Conservation (phyloP, 2,797 vertebrate species). For the Gadopsis marmoratus region DNA sequence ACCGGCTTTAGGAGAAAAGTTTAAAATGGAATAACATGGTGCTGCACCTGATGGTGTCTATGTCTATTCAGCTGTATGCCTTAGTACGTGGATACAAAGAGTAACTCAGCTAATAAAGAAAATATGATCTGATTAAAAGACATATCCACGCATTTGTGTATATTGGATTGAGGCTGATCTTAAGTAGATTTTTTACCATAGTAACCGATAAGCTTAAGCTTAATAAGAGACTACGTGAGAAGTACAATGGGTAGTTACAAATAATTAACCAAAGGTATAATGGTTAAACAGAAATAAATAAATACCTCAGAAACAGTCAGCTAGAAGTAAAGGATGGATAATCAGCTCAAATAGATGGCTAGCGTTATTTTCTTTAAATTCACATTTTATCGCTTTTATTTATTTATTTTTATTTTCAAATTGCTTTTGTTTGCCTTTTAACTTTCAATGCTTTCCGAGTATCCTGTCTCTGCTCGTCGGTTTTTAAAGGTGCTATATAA, state of each 20-base stretch:
- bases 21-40: slow-evolving; percentile 23
- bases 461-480: no score
- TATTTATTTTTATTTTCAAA: no score
- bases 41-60: slow-evolving; percentile 53
- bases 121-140: not conserved
- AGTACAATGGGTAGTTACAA: not conserved
- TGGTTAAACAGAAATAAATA: not conserved
- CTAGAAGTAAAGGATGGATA: no score
- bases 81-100: not conserved
- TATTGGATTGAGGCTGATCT: not conserved
- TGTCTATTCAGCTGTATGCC: slow-evolving; percentile 20
- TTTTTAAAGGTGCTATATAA: no score
- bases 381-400: no score
- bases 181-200: not conserved
- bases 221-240: not conserved
- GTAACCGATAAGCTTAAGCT: not conserved
- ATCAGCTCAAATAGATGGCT: no score
- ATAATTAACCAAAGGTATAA: not conserved
- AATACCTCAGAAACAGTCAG: not conserved
- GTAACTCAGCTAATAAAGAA: not conserved
- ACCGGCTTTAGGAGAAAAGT: slow-evolving; percentile 12
- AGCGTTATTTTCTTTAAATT: no score
- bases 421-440: no score
- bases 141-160: not conserved
- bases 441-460: no score